Evolutionary conservation across 2,797 vertebrate species (phyloP), one percentile per base, ranked within the genome.

Genomic region (Myotis findleyi): DNA sequence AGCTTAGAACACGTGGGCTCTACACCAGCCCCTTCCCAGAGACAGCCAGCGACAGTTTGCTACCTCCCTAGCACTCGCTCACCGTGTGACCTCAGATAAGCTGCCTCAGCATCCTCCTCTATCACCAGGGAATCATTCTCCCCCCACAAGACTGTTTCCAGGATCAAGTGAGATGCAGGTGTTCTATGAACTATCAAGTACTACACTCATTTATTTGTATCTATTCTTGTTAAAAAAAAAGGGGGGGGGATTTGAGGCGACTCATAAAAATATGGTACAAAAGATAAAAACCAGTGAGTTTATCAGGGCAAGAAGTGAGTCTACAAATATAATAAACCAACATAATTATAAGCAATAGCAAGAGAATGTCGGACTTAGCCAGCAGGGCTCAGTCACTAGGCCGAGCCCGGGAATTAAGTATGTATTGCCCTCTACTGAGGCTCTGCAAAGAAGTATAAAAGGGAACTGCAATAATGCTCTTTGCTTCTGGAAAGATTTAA

Each of bases 201-300:
- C 5, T 18, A 89, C 0, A 17, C 7, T 38, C 20, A 84, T 44
- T 87, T 79, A 82, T 44, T 87, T 84, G 36, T 62, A 90, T 1
- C 36, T 89, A 3, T 90, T 83, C 49, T 73, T 79, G 20, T 12
- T 76, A 33, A 66, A 91, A 64, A 53, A 93, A 81, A 53, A 66
- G 6, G 38, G 38, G 9, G 6, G 38, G 44, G 36, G 33, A 41
- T 38, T 6, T 87, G 57, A 79, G 38, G 33, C 49, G 59, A 33
- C 38, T 91, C 23, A 87, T 18, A 87, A 94, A 94, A 86, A 89
- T 51, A 71, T 8, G 11, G 41, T 36, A 59, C 13, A 88, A 89
- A n/a, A 23, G 38, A 80, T 30, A 64, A 55, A 86, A 75, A 33
- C 16, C 84, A 72, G 17, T 47, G 66, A 23, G 30, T 27, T 87